Base-by-base conservation (phyloP, 2,888 invertebrate species). In the Anthrax anthrax region DNA sequence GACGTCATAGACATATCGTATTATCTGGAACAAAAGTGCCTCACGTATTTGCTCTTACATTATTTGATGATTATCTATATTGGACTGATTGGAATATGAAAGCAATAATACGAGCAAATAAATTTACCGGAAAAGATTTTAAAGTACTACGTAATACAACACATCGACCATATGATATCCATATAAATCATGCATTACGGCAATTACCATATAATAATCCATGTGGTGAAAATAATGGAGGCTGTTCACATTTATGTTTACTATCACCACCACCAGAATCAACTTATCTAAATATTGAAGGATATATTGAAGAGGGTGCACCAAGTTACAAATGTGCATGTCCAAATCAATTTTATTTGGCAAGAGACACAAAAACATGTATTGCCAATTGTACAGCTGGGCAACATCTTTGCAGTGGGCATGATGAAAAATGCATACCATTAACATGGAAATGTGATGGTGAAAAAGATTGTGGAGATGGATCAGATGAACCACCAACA, bases 71-170 rank as follows among this genome's bases (percentile, higher is more conserved):
- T 58, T 81, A 76, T 56, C 75, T 89, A 18, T 98, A 84, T 70
- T 98, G 96, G 95, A 91, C 95, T 1, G 98, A 98, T 64, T 98
- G 98, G 97, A 97, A 97, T 64, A 70, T 91, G 43, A 94, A 94
- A 64, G 87, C 87, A 0, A 86, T 98, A 45, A 80, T 84, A 54
- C 78, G 83, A 56, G 94, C 95, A 0, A 84, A 94, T 60, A 98
- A 97, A 65, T 94, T 89, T 65, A 86, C 85, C 1, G 88, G 88
- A 23, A 76, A 76, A 53, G 78, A 85, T 55, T 70, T 85, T 45
- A 76, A 74, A 43, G 70, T 84, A 2, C 69, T 96, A 2, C 70
- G 91, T 44, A 95, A 94, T 58, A 90, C 91, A 0, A 95, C 95
- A 0, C 96, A 96, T 63, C 76, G 94, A 44, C 95, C 96, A 0